Conservation (phyloP, 2,797 vertebrate species). For the Gadopsis bispinosus region DNA sequence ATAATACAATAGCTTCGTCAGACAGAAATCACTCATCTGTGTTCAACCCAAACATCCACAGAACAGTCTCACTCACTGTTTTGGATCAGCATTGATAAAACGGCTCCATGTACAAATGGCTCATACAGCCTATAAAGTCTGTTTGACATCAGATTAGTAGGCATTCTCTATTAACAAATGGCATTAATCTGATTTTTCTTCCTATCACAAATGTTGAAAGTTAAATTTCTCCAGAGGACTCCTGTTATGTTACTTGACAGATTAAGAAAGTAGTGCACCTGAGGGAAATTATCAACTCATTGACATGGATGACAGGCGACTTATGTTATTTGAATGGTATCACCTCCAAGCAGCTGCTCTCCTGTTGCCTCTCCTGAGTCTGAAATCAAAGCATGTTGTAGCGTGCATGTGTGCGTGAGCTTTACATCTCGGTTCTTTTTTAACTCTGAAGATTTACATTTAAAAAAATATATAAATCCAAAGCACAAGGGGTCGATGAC, state of each 20-base stretch:
- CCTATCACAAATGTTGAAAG: conserved; percentile 47
- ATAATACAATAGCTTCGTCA: background rate
- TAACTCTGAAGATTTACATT: conserved; percentile 35
- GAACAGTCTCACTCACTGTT: background rate
- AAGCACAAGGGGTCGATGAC: conserved; percentile 5
- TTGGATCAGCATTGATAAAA: background rate
- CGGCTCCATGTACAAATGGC: background rate
- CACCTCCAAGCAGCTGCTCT: conserved; percentile 74
- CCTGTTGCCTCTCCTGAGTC: conserved; percentile 63
- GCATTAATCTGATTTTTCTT: conserved; percentile 43
- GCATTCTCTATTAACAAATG: conserved; percentile 54
- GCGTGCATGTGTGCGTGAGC: conserved; percentile 8
- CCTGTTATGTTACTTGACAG: conserved; percentile 62
- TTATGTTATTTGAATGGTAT: conserved; percentile 75
- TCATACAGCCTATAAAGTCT: background rate
- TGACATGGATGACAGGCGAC: conserved; percentile 68
- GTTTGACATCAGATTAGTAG: conserved; percentile 17
- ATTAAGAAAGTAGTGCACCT: conserved; percentile 74
- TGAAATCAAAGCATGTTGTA: conserved; percentile 40
- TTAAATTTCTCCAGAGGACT: conserved; percentile 58
- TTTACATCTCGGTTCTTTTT: conserved; percentile 39
- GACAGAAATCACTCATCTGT: background rate
- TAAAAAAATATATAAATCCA: conserved; percentile 3
- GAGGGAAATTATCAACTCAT: conserved; percentile 76
- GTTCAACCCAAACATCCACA: background rate